These are phyloP conservation scores for Resseliella maxima DNA, from an alignment of 2,888 invertebrate genomes.

Conservation along the genomic window DNA sequence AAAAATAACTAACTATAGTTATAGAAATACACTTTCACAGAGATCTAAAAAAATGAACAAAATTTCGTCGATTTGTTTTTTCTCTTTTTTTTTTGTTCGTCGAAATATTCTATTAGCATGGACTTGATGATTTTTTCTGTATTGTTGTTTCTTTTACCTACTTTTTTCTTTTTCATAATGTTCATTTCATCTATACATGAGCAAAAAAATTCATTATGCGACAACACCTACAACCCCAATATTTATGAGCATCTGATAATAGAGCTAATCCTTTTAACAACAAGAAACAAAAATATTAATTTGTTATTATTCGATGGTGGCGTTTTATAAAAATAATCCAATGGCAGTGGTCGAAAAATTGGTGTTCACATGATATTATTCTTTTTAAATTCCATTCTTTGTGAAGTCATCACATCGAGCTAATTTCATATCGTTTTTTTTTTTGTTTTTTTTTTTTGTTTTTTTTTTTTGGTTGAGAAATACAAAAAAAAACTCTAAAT, in stretches of 20 bases:
- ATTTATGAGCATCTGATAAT: too few relatives aligned
- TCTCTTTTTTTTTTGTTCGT: background rate
- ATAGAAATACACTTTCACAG: too few relatives aligned
- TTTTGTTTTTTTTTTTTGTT: background rate
- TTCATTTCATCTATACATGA: background rate
- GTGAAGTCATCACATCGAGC: too few relatives aligned
- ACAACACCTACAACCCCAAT: background rate
- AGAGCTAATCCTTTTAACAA: too few relatives aligned
- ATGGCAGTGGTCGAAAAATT: background rate
- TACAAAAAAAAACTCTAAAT: too few relatives aligned
- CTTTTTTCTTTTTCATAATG: background rate
- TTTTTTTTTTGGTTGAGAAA: background rate
- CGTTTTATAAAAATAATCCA: background rate
- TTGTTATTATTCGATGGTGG: background rate
- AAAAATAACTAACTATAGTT: background rate
- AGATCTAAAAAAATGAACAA: background rate
- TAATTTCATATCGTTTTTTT: background rate
- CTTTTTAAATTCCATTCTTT: background rate
- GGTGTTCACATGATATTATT: background rate
- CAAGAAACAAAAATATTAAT: background rate
- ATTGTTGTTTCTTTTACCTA: background rate
- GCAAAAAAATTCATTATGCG: background rate
- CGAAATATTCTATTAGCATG: slow-evolving; percentile 15
- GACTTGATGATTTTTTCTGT: background rate
- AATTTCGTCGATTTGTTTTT: background rate